Evolutionary conservation across 1,140 invertebrate species (phyloP).

Genomic region (Wiebesia pumilae): DNA sequence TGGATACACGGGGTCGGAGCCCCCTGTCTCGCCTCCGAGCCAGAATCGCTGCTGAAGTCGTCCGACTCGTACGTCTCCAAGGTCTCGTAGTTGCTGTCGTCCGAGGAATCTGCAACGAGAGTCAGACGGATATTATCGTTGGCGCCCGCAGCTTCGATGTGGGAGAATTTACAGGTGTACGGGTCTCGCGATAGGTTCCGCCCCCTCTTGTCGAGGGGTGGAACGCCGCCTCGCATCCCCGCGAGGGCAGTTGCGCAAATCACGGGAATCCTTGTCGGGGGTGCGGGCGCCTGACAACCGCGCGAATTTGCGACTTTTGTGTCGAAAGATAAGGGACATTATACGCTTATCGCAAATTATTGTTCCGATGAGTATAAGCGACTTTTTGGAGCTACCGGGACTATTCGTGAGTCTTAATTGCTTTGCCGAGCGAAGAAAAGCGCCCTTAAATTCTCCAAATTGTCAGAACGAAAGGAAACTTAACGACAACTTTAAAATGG

Average conservation of each 20-base stretch:
- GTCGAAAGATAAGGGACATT: background rate
- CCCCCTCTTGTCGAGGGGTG: no score
- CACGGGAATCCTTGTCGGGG: background rate
- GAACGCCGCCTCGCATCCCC: background rate
- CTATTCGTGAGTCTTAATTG: background rate
- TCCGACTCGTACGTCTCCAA: constrained; percentile 62
- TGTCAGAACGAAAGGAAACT: no score
- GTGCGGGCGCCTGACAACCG: background rate
- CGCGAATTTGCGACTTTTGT: background rate
- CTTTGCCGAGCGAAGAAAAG: background rate
- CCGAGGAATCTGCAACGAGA: constrained; percentile 67
- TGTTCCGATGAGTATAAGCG: background rate
- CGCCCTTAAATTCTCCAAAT: background rate
- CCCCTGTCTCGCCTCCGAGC: constrained; percentile 61
- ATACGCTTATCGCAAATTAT: background rate
- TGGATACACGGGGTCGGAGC: constrained; percentile 60
- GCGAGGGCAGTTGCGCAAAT: background rate
- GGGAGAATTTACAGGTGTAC: background rate
- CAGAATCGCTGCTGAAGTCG: constrained; percentile 65
- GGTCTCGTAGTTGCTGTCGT: constrained; percentile 71
- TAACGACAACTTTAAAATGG: no score
- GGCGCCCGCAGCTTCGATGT: background rate
- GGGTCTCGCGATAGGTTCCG: background rate
- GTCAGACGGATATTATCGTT: background rate
- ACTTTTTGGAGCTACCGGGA: background rate